A percentile compares a stretch with the other conserved stretches of the same genome.
These are phyloP conservation scores for Hydroisotoma schaefferi DNA, from an alignment of 2,888 invertebrate genomes.

Conservation along the genomic window DNA sequence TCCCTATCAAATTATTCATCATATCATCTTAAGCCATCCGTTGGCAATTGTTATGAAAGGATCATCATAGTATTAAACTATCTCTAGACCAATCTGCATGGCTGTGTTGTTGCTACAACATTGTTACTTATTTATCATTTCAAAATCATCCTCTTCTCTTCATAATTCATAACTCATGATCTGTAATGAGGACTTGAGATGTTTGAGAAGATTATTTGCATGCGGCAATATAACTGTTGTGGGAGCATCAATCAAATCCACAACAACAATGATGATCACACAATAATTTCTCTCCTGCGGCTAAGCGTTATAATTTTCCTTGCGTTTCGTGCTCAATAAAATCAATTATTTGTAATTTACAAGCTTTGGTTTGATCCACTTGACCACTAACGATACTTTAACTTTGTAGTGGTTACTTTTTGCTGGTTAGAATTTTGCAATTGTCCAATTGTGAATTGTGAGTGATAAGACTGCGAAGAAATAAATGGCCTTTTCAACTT, in stretches of 20 bases:
- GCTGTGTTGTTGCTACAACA: too few relatives aligned
- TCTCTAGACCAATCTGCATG: too few relatives aligned
- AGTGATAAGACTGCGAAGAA: background rate
- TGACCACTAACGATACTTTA: conserved; percentile 4
- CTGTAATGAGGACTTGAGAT: background rate
- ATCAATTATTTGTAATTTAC: conserved; percentile 44
- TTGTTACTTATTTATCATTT: background rate
- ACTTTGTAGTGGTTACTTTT: too few relatives aligned
- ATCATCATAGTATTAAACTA: too few relatives aligned
- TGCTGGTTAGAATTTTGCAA: too few relatives aligned
- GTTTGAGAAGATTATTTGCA: background rate
- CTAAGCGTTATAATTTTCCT: conserved; percentile 14
- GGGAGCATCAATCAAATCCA: background rate
- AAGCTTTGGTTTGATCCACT: conserved; percentile 5
- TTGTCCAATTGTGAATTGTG: background rate
- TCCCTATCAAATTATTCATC: too few relatives aligned
- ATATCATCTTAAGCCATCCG: too few relatives aligned
- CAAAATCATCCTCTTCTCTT: background rate
- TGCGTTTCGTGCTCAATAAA: conserved; percentile 40
- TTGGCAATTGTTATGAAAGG: too few relatives aligned
- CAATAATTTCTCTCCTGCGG: conserved; percentile 6
- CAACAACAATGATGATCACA: background rate
- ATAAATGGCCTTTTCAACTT: background rate
- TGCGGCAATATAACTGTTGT: background rate
- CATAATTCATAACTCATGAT: conserved; percentile 1